Evolutionary conservation across 1,140 invertebrate genomes (phyloP), one percentile per base, ranked within the genome.

Genomic region (Drosophila funebris): DNA sequence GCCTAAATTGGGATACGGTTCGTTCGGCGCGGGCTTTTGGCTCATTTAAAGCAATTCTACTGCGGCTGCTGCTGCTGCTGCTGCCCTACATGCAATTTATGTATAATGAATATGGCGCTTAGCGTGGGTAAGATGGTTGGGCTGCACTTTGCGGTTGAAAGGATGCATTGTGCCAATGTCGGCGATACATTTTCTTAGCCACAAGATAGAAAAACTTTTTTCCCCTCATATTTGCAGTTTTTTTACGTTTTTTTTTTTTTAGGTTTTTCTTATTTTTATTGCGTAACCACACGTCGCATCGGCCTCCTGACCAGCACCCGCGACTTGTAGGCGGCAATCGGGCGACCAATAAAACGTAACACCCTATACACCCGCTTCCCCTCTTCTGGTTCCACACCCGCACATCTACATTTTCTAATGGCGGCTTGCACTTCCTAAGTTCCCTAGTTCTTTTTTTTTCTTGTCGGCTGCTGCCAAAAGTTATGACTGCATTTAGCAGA

Each of bases 1-100:
- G 82, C 83, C 83, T 87, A 87, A 88, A 87, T 87, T 87, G 83
- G 82, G 82, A 87, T 87, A 87, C 82, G 82, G 83, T 88, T 88
- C 73, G 81, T 60, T 84, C 69, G 76, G 64, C 69, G 24, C 50
- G 22, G 50, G 60, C 60, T 63, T 70, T 74, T 69, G 82, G 71
- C 82, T 87, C 83, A 87, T 87, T 88, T 88, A 87, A 88, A 87
- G 83, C 83, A 75, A 82, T 87, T 82, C 82, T 73, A 69, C 67
- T 72, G 66, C 39, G 3, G 6, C 24, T 27, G 24, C 24, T 27
- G 3, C 24, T 27, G 24, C 29, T 9, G 29, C 5, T 31, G 5
- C 11, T 66, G 63, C 72, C 39, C 37, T 81, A 78, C 82, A 87
- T 88, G 83, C 74, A 87, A 88, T 87, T 85, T 85, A 82, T 72